Evolutionary conservation across 2,113 vertebrate species (phyloP).

Genomic region (Puntigrus tetrazona): DNA sequence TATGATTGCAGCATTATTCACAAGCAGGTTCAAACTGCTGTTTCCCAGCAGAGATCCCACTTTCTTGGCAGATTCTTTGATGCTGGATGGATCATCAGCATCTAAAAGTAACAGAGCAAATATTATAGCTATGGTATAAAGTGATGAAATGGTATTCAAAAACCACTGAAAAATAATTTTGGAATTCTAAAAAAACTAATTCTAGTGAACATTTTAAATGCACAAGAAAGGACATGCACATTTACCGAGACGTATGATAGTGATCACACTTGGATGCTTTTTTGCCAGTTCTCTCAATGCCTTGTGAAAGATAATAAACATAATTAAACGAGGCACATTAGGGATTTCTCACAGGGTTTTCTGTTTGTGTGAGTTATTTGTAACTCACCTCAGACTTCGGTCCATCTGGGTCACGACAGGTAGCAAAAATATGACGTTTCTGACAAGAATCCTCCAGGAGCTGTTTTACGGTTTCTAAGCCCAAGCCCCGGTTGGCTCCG

Average conservation of each 20-base stretch:
- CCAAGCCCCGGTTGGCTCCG: conserved; percentile 64
- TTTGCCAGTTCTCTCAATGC: conserved; percentile 53
- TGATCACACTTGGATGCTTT: conserved; percentile 55
- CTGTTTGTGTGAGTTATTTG: not conserved
- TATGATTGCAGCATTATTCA: conserved; percentile 74
- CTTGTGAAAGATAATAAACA: conserved; percentile 34
- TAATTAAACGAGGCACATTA: not conserved
- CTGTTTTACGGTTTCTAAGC: conserved; percentile 62
- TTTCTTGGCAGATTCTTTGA: conserved; percentile 69
- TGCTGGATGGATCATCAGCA: conserved; percentile 64
- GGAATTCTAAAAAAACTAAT: not conserved
- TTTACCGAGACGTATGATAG: conserved; percentile 56
- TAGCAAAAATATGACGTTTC: conserved; percentile 51
- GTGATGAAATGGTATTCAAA: not conserved
- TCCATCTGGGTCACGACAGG: conserved; percentile 62
- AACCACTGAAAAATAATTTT: no score
- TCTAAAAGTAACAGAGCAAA: conserved; percentile 56
- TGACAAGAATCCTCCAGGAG: conserved; percentile 31
- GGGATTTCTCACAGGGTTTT: not conserved
- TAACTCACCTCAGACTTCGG: conserved; percentile 58
- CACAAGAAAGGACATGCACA: not conserved
- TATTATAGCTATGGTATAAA: not conserved
- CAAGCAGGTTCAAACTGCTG: conserved; percentile 74
- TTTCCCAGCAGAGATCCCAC: conserved; percentile 67
- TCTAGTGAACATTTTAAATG: not conserved